phyloP scores from a whole-genome alignment of 2,113 vertebrate species.

The Fulmarus glacialis region DNA sequence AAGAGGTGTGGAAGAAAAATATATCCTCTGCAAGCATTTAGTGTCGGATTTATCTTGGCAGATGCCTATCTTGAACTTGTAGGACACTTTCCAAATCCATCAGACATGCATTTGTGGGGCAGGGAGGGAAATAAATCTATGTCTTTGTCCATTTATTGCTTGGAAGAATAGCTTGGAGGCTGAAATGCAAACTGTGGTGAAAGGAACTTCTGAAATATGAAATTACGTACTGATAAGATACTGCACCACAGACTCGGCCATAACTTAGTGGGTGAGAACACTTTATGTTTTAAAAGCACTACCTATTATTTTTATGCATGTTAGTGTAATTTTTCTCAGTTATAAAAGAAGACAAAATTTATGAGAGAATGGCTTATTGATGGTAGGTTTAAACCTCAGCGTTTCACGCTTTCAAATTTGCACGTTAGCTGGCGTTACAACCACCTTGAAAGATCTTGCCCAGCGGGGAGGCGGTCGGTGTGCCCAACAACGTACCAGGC shows the following conservation, averaged over 20 bases:
- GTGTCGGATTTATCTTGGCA: not conserved
- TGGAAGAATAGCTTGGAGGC: not conserved
- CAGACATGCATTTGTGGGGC: not conserved
- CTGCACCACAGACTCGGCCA: not conserved
- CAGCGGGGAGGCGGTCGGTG: not conserved
- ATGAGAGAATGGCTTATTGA: not conserved
- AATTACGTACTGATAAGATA: not conserved
- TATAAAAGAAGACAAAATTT: not conserved
- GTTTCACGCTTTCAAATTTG: not conserved
- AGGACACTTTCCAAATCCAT: not conserved
- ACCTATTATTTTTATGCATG: not conserved
- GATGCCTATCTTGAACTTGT: not conserved
- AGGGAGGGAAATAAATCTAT: not conserved
- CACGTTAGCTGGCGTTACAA: not conserved
- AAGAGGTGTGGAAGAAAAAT: not conserved
- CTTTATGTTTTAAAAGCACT: not conserved
- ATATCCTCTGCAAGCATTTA: not conserved
- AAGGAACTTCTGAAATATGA: not conserved
- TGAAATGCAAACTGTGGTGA: not conserved
- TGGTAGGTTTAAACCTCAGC: not conserved
- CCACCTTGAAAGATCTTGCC: not conserved
- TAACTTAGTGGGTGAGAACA: not conserved
- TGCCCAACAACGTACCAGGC: accelerated
- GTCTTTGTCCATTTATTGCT: not conserved
- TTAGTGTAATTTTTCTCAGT: not conserved